A percentile compares a stretch with the other conserved stretches of the same genome.
phyloP scores from a whole-genome alignment of 2,113 vertebrate genomes.

The Paradoxurus hermaphroditus region DNA sequence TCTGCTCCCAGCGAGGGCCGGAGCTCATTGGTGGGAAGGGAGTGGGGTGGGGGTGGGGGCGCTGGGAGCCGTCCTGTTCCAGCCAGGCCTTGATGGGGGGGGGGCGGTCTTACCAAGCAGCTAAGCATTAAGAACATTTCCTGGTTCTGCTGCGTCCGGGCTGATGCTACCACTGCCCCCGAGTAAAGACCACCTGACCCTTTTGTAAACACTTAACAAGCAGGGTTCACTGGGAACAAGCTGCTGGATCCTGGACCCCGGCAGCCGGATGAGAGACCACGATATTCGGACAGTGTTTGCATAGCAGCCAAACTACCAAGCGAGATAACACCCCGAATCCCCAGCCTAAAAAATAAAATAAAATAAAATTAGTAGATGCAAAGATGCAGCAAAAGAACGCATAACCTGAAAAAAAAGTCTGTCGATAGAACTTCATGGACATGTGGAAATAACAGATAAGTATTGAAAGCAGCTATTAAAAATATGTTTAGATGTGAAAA shows the following conservation, averaged over 20 bases:
- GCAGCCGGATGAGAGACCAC: not conserved
- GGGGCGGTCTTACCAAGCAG: not conserved
- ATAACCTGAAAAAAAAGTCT: not conserved
- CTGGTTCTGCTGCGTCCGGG: too few species aligned
- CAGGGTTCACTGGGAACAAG: not conserved
- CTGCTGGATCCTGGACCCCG: not conserved
- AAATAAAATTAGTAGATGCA: not conserved
- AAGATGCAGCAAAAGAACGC: not conserved
- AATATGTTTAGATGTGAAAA: not conserved
- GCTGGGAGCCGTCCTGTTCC: too few species aligned
- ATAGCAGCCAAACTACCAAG: not conserved
- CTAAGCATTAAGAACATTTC: not conserved
- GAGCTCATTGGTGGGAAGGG: not conserved
- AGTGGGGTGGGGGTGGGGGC: too few species aligned
- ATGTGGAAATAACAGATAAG: not conserved
- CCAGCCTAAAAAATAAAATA: not conserved
- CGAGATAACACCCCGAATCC: not conserved
- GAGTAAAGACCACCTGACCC: not conserved
- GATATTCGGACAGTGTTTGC: not conserved
- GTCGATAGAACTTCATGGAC: not conserved
- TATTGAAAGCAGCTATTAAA: not conserved
- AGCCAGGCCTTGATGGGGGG: too few species aligned
- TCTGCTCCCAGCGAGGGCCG: not conserved
- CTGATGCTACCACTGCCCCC: not conserved
- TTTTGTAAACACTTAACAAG: not conserved